Evolutionary conservation across 1,140 invertebrate genomes (phyloP).

Genomic region (Hycleus phaleratus): DNA sequence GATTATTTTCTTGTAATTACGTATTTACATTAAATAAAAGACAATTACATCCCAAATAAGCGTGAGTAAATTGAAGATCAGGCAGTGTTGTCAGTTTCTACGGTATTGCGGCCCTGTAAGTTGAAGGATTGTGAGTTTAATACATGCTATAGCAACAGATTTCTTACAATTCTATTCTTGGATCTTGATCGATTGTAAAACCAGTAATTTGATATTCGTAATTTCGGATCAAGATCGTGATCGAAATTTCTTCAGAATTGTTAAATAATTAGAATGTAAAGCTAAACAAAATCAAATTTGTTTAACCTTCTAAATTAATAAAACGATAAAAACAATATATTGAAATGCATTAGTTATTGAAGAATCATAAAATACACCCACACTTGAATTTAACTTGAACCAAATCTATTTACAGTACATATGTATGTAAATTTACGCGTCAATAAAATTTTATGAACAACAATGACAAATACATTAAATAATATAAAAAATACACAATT

Average conservation of each 20-base stretch:
- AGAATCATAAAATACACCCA: constrained; percentile 12
- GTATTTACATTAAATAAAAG: neutral
- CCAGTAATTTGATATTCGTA: no score
- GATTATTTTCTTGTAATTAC: neutral
- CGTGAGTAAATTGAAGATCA: constrained; percentile 7
- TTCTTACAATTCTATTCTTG: neutral
- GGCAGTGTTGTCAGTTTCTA: constrained; percentile 16
- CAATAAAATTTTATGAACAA: constrained; percentile 1
- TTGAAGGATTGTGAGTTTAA: constrained; percentile 8
- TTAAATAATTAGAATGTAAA: no score
- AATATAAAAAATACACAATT: no score
- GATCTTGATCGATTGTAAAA: no score
- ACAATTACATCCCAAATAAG: constrained; percentile 5
- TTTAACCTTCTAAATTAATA: no score
- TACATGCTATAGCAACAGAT: constrained; percentile 11
- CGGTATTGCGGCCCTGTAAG: constrained; percentile 16
- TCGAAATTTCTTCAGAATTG: no score
- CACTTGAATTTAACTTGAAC: constrained; percentile 8
- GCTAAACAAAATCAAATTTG: no score
- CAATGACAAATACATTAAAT: no score
- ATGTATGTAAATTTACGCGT: constrained; percentile 6
- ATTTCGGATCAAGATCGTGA: no score
- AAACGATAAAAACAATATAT: no score
- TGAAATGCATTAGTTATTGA: neutral
- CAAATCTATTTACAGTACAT: constrained; percentile 10